A percentile compares a stretch with the other conserved stretches of the same genome.
Evolutionary conservation across 2,113 vertebrate species (phyloP).

Genomic region (Tonatia bakeri): DNA sequence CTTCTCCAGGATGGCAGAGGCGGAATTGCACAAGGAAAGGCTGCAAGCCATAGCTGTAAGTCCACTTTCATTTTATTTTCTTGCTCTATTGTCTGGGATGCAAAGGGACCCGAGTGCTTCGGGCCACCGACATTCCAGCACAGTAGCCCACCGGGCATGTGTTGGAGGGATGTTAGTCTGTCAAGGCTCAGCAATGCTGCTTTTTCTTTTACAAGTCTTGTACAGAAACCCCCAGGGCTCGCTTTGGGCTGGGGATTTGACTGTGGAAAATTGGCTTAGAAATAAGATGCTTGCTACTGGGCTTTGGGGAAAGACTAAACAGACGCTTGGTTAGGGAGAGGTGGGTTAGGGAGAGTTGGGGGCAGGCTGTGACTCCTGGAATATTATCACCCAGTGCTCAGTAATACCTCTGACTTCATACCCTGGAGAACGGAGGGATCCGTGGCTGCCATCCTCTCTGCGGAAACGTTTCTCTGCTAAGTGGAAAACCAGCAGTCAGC

Average conservation of each 20-base stretch:
- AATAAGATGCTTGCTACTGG: conserved; percentile 47
- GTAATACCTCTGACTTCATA: background rate
- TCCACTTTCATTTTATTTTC: conserved; percentile 78
- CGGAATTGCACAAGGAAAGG: conserved; percentile 96
- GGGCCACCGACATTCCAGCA: conserved; percentile 34
- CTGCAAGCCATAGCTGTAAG: conserved; percentile 99
- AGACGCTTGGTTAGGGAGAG: background rate
- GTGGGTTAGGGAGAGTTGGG: background rate
- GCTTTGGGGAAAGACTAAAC: background rate
- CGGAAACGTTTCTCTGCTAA: conserved; percentile 34
- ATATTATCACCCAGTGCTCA: background rate
- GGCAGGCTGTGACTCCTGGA: background rate
- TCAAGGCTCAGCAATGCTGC: conserved; percentile 32
- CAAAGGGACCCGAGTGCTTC: background rate
- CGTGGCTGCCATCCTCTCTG: background rate
- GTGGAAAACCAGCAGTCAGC: conserved; percentile 53
- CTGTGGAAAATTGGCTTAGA: conserved; percentile 63
- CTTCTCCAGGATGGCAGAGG: conserved; percentile 96
- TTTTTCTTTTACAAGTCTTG: background rate
- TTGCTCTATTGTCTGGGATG: conserved; percentile 72
- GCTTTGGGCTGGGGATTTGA: conserved; percentile 55
- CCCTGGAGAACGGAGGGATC: background rate
- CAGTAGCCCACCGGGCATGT: conserved; percentile 34
- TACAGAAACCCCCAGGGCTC: conserved; percentile 48
- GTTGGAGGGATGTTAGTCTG: conserved; percentile 57